Conservation (phyloP, 1,140 invertebrate genomes). For the Drosophila repletoides region DNA sequence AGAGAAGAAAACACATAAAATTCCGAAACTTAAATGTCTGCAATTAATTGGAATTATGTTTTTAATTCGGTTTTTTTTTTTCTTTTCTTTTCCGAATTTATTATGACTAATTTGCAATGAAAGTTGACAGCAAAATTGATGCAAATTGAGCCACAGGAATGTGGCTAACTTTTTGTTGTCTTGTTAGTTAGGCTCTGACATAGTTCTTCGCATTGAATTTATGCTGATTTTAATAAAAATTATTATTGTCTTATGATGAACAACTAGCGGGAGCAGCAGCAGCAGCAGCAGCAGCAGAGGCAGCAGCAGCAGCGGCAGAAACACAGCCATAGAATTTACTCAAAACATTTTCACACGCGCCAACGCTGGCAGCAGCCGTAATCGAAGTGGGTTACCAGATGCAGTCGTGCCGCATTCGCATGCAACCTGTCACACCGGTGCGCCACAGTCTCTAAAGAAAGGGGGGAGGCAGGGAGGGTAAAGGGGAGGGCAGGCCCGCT, state of each 20-base stretch:
- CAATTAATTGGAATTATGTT: constrained; percentile 43
- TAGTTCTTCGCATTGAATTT: constrained; percentile 58
- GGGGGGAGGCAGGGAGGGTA: neutral
- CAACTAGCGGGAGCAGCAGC: constrained; percentile 25
- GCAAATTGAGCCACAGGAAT: constrained; percentile 67
- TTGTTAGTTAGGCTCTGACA: no score
- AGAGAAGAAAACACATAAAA: constrained; percentile 28
- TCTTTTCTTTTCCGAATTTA: neutral
- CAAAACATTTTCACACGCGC: constrained; percentile 69
- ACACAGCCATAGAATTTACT: no score
- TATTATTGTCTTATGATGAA: constrained; percentile 49
- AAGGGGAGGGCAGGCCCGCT: constrained; percentile 4
- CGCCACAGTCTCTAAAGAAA: neutral
- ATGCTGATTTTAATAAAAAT: constrained; percentile 69
- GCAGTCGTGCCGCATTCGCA: constrained; percentile 77
- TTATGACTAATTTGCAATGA: constrained; percentile 38
- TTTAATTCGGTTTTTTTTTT: neutral
- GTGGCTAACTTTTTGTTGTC: constrained; percentile 7
- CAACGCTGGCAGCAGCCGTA: constrained; percentile 36
- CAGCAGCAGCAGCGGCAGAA: constrained; percentile 18
- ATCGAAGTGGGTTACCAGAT: constrained; percentile 78
- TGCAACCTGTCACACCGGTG: constrained; percentile 72
- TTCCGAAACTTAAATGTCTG: neutral
- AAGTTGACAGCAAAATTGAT: constrained; percentile 36
- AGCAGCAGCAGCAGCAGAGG: constrained; percentile 25